Evolutionary conservation across 2,888 invertebrate genomes (phyloP), one percentile per base, ranked within the genome.

Genomic region (Apeira syringaria): DNA sequence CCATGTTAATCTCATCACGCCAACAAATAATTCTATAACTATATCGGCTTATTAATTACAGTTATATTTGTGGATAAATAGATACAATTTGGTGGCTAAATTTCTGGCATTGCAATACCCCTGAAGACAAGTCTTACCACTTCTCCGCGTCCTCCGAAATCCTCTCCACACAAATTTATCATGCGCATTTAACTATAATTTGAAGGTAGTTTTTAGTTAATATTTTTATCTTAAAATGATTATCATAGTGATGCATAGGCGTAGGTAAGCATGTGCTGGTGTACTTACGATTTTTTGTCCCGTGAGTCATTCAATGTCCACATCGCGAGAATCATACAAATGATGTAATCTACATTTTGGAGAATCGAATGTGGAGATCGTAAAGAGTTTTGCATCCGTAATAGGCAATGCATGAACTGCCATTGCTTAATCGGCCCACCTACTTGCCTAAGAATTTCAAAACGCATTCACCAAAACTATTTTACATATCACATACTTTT

Each of bases 381-480:
- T 73, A 74, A 75, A 74, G 59, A 66, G 65, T 66, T 58, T 58
- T 64, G 66, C 20, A 59, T 64, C 82, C 79, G 53, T 81, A 84
- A 79, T 80, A 80, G 79, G 79, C 62, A 73, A 72, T 69, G 68
- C 82, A 84, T 78, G 82, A 82, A 65, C 65, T 68, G 68, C 70
- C 64, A 60, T 67, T 70, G 64, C 68, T 66, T 47, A 42, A 47
- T 24, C 68, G 75, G 67, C 69, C 69, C 59, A 74, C 74, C 77
- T 74, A 73, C 70, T 59, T 64, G 54, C 54, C 61, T 66, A 64
- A 9, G 8, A 60, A 66, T 75, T 72, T 73, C 74, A 59, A 75
- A 73, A 66, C 71, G 75, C 61, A 63, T 42, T 13, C 15, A 43
- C 15, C 4, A 15, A 4, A 15, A 15, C 2, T 15, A 2, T 15